Evolutionary conservation across 1,140 invertebrate genomes (phyloP).

Genomic region (Drosophila carrolli): DNA sequence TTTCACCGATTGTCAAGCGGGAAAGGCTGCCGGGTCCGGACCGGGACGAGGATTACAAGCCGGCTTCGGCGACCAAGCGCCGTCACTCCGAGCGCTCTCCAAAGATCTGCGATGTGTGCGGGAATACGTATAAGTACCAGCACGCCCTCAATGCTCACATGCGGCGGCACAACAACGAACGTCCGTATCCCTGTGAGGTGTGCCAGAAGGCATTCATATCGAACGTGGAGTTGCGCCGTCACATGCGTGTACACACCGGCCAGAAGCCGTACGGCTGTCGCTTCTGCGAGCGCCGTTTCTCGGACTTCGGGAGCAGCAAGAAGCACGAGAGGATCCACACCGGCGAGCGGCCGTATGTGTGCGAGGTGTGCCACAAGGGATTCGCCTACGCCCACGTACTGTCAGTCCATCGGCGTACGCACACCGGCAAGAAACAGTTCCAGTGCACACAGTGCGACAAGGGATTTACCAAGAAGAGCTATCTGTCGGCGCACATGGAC

Average conservation of each 20-base stretch:
- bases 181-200: constrained; percentile 76
- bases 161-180: constrained; percentile 78
- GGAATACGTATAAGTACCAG: constrained; percentile 82
- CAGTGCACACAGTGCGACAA: constrained; percentile 77
- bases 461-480: constrained; percentile 81
- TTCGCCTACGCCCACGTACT: constrained; percentile 89
- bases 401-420: constrained; percentile 87
- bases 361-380: constrained; percentile 89
- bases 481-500: constrained; percentile 74
- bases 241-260: constrained; percentile 82
- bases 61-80: constrained; percentile 17
- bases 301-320: constrained; percentile 87
- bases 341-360: constrained; percentile 90
- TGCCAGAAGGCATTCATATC: constrained; percentile 83
- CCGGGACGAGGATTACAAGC: neutral
- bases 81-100: constrained; percentile 39
- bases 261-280: constrained; percentile 89
- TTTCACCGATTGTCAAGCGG: constrained; percentile 10
- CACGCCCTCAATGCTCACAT: constrained; percentile 81
- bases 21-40: neutral
- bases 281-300: constrained; percentile 89
- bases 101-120: constrained; percentile 83
- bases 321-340: constrained; percentile 90
- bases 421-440: constrained; percentile 88
- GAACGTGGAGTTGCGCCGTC: constrained; percentile 78